Conservation (phyloP, 2,113 vertebrate genomes). For the Helogale parvula region DNA sequence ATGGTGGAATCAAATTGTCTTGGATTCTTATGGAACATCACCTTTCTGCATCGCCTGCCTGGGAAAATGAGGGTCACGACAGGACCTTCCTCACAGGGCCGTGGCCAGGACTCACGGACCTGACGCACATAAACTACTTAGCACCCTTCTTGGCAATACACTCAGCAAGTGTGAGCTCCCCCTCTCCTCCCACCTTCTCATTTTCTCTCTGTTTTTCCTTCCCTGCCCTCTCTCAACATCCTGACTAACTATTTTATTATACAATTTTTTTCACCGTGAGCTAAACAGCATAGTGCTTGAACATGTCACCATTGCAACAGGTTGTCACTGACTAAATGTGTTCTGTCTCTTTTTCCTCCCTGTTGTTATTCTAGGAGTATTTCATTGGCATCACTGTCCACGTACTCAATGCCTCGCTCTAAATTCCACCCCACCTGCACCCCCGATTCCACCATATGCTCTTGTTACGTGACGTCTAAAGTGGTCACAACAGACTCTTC, state of each 20-base stretch:
- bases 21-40: neutral
- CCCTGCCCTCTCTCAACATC: neutral
- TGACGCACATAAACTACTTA: neutral
- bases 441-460: neutral
- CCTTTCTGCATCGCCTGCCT: neutral
- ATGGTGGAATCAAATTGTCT: neutral
- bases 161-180: neutral
- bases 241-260: neutral
- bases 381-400: neutral
- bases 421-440: neutral
- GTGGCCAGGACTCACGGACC: neutral
- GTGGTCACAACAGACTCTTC: neutral
- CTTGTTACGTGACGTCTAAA: neutral
- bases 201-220: neutral
- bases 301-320: neutral
- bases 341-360: neutral
- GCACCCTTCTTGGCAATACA: neutral
- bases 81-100: neutral
- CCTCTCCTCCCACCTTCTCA: neutral
- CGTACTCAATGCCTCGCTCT: neutral
- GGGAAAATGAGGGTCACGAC: neutral
- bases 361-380: neutral
- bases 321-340: neutral
- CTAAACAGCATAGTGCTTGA: neutral
- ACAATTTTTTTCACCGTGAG: neutral